Percentiles rank a stretch among this genome's conserved stretches.
phyloP scores from a whole-genome alignment of 2,113 vertebrate genomes.

The Grammomys dolichurus region DNA sequence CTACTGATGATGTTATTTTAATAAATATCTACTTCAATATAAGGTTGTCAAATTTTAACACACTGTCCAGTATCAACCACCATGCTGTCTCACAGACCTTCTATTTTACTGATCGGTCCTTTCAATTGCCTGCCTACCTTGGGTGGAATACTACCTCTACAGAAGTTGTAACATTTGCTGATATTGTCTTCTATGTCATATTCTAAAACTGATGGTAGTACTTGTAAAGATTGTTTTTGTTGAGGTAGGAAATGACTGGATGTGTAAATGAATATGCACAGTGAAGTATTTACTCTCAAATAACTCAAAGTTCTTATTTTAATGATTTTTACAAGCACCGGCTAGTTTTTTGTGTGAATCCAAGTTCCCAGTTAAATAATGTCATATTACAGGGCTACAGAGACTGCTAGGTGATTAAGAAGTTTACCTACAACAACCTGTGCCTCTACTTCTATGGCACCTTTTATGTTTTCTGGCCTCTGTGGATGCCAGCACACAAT shows the following conservation, averaged over 20 bases:
- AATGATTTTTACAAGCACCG: neutral
- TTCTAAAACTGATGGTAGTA: neutral
- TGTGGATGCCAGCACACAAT: neutral
- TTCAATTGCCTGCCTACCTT: neutral
- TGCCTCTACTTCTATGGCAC: neutral
- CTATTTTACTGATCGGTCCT: neutral
- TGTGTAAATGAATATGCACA: neutral
- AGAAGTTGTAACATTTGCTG: neutral
- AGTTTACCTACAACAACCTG: neutral
- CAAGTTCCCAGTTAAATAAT: neutral
- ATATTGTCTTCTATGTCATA: neutral
- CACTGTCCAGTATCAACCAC: rapidly evolving
- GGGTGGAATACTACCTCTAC: neutral
- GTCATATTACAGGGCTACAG: neutral
- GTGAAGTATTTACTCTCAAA: neutral
- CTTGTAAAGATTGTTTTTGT: neutral
- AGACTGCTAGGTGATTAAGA: neutral
- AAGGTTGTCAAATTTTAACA: neutral
- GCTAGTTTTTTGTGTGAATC: neutral
- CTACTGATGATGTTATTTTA: neutral
- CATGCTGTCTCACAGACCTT: neutral
- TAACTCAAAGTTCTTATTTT: neutral
- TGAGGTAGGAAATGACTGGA: neutral
- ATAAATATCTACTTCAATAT: neutral
- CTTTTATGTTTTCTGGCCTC: neutral